These are phyloP conservation scores for Melanocharis versteri DNA, from an alignment of 2,113 vertebrate genomes.

Conservation along the genomic window DNA sequence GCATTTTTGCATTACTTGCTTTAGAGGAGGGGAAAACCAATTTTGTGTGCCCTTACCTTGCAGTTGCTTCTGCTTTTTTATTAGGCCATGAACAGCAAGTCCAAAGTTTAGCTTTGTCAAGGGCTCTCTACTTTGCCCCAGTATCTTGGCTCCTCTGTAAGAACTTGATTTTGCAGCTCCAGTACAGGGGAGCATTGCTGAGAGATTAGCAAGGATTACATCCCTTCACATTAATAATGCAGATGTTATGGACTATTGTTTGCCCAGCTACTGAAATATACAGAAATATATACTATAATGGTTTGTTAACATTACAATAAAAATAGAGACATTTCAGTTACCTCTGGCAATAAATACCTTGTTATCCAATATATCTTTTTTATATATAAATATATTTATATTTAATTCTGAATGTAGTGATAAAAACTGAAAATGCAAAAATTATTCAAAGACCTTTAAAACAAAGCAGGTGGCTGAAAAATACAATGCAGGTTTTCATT, in stretches of 20 bases:
- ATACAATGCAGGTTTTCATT: neutral
- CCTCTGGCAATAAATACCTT: slow-evolving; percentile 55
- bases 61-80: neutral
- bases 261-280: neutral
- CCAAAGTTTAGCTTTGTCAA: neutral
- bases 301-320: slow-evolving; percentile 38
- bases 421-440: slow-evolving; percentile 42
- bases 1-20: neutral
- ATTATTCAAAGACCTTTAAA: slow-evolving; percentile 35
- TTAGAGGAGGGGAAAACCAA: neutral
- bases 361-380: slow-evolving; percentile 40
- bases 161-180: neutral
- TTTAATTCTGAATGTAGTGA: slow-evolving; percentile 24
- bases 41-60: neutral
- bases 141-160: neutral
- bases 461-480: slow-evolving; percentile 15
- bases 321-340: slow-evolving; percentile 51
- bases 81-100: neutral
- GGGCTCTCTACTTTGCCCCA: neutral
- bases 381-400: slow-evolving; percentile 34
- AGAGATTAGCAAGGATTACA: neutral
- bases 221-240: neutral
- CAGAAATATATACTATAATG: slow-evolving; percentile 8
- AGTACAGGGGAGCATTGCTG: neutral
- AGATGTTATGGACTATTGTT: neutral